Evolutionary conservation across 1,140 invertebrate species (phyloP), one percentile per base, ranked within the genome.

Genomic region (Brevipalpus yothersi): DNA sequence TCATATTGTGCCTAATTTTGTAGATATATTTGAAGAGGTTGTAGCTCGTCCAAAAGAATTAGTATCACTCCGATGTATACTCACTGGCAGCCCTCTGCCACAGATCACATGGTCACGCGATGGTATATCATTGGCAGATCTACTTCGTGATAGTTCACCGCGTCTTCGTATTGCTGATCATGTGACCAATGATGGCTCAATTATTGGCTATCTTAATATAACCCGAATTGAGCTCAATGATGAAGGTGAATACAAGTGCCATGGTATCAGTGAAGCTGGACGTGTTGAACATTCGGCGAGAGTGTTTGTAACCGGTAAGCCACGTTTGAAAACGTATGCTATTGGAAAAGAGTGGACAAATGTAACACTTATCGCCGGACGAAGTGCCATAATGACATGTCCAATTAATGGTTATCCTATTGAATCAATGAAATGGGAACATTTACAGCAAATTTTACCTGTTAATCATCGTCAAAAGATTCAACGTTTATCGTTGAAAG

Each of bases 31-130:
- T 70, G 81, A 83, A 69, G 68, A 7, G 63, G 82, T 86, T 68
- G 82, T 85, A 70, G 86, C 82, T 43, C 71, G 87, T 47, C 82
- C 87, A 64, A 81, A 82, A 1, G 85, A 84, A 15, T 81, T 82
- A 17, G 80, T 88, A 49, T 85, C 83, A 55, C 72, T 91, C 13
- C 58, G 58, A 56, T 87, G 84, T 71, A 76, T 80, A 11, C 84
- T 83, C 1, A 81, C 82, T n/a, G 88, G 87, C 54, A 94, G 91
- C 71, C 92, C 92, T 12, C 84, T 86, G 15, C 92, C 92, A 56
- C 84, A 88, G 74, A 89, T 96, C 59, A 82, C 80, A 5, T 96
- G 92, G 92, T 82, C 84, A 71, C 75, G 95, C 10, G 91, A 95
- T 72, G 86, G 31, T 31, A 31, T 31, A 31, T 31, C 31, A 5